A percentile compares a stretch with the other conserved stretches of the same genome.
These are phyloP conservation scores for Pseudopodoces humilis DNA, from an alignment of 2,113 vertebrate species.

Conservation along the genomic window DNA sequence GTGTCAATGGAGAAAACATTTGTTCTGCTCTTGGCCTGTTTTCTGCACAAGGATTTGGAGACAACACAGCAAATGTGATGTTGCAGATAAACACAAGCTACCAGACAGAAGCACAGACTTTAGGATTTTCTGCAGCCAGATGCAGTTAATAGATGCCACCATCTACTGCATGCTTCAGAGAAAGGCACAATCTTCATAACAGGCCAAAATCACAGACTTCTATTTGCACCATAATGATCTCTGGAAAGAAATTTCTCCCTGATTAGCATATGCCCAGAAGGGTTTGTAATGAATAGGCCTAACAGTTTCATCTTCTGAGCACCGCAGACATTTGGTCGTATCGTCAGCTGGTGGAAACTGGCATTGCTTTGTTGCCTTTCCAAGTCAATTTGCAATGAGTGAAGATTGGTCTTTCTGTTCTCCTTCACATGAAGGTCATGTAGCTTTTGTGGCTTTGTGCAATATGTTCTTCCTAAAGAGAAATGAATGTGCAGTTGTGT, in stretches of 20 bases:
- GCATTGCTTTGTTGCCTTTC: slow-evolving; percentile 33
- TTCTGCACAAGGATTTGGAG: background rate
- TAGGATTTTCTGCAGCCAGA: background rate
- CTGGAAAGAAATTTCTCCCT: slow-evolving; percentile 5
- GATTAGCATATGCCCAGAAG: slow-evolving; percentile 26
- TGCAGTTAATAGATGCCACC: background rate
- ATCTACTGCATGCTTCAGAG: background rate
- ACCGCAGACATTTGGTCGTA: background rate
- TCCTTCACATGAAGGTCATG: slow-evolving; percentile 55
- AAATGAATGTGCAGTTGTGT: slow-evolving; percentile 62
- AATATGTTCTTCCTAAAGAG: slow-evolving; percentile 53
- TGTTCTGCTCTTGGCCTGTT: background rate
- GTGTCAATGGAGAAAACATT: background rate
- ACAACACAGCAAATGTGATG: background rate
- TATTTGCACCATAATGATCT: background rate
- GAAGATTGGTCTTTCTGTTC: slow-evolving; percentile 54
- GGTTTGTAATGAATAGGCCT: background rate
- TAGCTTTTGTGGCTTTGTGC: slow-evolving; percentile 57
- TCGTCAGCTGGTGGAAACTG: slow-evolving; percentile 40
- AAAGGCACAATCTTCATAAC: background rate
- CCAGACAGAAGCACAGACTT: background rate
- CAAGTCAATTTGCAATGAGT: slow-evolving; percentile 19
- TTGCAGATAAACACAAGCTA: background rate
- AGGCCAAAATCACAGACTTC: background rate
- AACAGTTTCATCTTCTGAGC: background rate